phyloP scores from a whole-genome alignment of 2,888 invertebrate species.

The Drosophila formosana region DNA sequence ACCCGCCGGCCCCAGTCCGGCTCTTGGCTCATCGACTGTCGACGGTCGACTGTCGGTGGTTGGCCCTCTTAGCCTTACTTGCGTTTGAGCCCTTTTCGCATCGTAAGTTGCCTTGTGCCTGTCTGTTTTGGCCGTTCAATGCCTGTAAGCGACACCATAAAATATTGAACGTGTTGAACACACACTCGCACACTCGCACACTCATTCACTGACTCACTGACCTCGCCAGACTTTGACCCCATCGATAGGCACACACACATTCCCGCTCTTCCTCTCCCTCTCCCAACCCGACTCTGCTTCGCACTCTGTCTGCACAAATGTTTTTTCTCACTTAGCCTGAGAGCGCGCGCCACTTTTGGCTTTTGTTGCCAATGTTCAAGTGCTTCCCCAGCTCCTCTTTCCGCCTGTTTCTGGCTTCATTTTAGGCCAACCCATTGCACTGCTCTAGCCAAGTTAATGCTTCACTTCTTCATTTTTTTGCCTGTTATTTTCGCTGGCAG shows the following conservation, averaged over 20 bases:
- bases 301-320: slow-evolving; percentile 21
- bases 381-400: not conserved
- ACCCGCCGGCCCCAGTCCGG: slow-evolving; percentile 19
- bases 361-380: slow-evolving; percentile 58
- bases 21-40: not conserved
- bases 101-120: slow-evolving; percentile 43
- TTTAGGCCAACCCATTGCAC: slow-evolving; percentile 5
- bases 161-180: slow-evolving; percentile 68
- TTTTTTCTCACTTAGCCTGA: slow-evolving; percentile 38
- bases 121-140: slow-evolving; percentile 48
- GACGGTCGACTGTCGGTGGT: not conserved
- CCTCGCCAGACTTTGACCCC: slow-evolving; percentile 61
- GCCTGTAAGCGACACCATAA: slow-evolving; percentile 79
- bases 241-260: slow-evolving; percentile 36
- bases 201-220: slow-evolving; percentile 55
- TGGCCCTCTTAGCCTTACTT: slow-evolving; percentile 2
- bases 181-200: slow-evolving; percentile 22
- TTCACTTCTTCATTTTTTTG: slow-evolving; percentile 54
- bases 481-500: slow-evolving; percentile 58
- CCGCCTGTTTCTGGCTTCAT: not conserved
- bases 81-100: slow-evolving; percentile 13
- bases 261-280: slow-evolving; percentile 3
- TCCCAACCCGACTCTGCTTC: slow-evolving; percentile 1
- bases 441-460: slow-evolving; percentile 26
- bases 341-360: slow-evolving; percentile 52